A percentile compares a stretch with the other conserved stretches of the same genome.
phyloP scores from a whole-genome alignment of 1,140 invertebrate species.

The Calosoma granatense region DNA sequence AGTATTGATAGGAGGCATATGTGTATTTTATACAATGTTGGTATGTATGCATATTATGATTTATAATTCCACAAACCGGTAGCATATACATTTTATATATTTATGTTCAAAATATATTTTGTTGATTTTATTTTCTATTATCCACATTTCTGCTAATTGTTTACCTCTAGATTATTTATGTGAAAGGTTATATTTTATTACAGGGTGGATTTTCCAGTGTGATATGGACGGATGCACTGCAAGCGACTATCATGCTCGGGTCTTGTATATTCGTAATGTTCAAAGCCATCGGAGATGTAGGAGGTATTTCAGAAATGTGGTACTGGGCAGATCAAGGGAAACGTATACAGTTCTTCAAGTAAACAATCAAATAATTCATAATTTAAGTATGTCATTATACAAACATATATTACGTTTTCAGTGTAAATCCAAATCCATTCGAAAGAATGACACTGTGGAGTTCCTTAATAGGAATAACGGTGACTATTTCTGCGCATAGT shows the following conservation, averaged over 20 bases:
- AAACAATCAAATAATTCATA: background rate
- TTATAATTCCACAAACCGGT: too few species aligned
- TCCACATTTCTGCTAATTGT: too few species aligned
- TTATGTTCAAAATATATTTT: too few species aligned
- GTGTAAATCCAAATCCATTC: constrained; percentile 45
- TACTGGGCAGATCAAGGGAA: constrained; percentile 37
- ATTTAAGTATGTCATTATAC: background rate
- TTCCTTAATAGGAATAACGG: constrained; percentile 42
- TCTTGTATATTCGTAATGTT: constrained; percentile 54
- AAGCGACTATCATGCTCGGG: constrained; percentile 55
- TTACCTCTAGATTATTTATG: too few species aligned
- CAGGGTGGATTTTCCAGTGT: constrained; percentile 46
- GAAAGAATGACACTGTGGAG: constrained; percentile 48
- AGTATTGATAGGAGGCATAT: background rate
- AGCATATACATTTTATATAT: too few species aligned
- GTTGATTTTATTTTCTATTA: too few species aligned
- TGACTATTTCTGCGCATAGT: constrained; percentile 41
- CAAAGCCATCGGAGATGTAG: constrained; percentile 50
- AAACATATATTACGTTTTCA: constrained; percentile 23
- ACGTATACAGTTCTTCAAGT: constrained; percentile 40
- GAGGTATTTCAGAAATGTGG: constrained; percentile 44
- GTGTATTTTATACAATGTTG: background rate
- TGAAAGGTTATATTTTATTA: too few species aligned
- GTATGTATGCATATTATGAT: background rate
- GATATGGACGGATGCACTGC: constrained; percentile 61